These are phyloP conservation scores for Andrena praecox DNA, from an alignment of 2,888 invertebrate genomes.

Conservation along the genomic window DNA sequence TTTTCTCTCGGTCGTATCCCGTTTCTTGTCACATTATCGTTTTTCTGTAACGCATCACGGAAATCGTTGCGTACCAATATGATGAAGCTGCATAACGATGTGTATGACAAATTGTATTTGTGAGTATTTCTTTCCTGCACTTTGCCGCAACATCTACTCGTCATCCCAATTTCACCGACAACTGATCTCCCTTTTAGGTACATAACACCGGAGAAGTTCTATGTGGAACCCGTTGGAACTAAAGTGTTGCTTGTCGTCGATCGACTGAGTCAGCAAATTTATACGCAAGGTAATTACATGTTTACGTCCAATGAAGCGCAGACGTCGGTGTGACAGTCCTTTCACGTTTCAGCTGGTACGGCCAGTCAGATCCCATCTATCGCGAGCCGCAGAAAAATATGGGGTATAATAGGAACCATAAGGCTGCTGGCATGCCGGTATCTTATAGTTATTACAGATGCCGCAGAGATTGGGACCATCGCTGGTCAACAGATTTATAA, in stretches of 20 bases:
- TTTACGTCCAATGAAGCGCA: background rate
- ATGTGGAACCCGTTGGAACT: constrained; percentile 92
- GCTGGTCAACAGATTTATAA: constrained; percentile 93
- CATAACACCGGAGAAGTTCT: constrained; percentile 95
- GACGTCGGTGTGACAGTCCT: background rate
- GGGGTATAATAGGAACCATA: constrained; percentile 95
- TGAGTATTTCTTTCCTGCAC: constrained; percentile 85
- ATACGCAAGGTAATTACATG: constrained; percentile 88
- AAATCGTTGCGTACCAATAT: constrained; percentile 70
- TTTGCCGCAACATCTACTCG: background rate
- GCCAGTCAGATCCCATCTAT: constrained; percentile 88
- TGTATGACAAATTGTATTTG: constrained; percentile 92
- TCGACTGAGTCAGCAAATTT: constrained; percentile 90
- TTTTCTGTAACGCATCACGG: constrained; percentile 14
- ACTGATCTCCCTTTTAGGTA: constrained; percentile 86
- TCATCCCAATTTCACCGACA: background rate
- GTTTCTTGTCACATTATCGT: constrained; percentile 31
- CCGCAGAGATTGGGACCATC: constrained; percentile 92
- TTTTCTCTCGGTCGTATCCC: constrained; percentile 13
- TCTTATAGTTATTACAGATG: constrained; percentile 94
- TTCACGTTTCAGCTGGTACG: constrained; percentile 76
- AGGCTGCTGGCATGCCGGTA: constrained; percentile 94
- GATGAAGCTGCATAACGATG: constrained; percentile 84
- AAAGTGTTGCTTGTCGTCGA: constrained; percentile 94
- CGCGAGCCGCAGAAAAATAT: constrained; percentile 90